A percentile compares a stretch with the other conserved stretches of the same genome.
Evolutionary conservation across 2,113 vertebrate species (phyloP).

Genomic region (Odontesthes bonariensis): DNA sequence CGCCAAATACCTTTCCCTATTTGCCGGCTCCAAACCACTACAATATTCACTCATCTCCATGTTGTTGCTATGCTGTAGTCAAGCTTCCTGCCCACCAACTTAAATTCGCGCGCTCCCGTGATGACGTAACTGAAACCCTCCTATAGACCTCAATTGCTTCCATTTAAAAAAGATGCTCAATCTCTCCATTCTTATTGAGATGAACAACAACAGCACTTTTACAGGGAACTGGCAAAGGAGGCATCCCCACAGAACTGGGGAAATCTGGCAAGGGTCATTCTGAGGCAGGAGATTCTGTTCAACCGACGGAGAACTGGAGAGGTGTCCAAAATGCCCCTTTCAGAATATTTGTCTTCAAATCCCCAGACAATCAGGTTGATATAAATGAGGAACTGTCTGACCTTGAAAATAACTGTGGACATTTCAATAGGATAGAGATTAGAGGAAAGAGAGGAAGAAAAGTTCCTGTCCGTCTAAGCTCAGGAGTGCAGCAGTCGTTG

Average conservation of each 20-base stretch:
- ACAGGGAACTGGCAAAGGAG: conserved; percentile 3
- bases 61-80: too few relatives aligned
- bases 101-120: too few relatives aligned
- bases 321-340: conserved; percentile 44
- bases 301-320: conserved; percentile 46
- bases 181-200: conserved; percentile 36
- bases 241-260: conserved; percentile 5
- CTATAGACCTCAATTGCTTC: conserved; percentile 39
- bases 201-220: neutral
- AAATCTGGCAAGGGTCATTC: conserved; percentile 45
- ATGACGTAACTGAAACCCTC: too few relatives aligned
- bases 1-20: too few relatives aligned
- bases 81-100: too few relatives aligned
- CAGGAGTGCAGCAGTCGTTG: conserved; percentile 41
- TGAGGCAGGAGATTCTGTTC: conserved; percentile 59
- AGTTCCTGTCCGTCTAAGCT: conserved; percentile 45
- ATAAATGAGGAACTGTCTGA: neutral
- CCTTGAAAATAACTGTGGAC: conserved; percentile 39
- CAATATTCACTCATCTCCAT: too few relatives aligned
- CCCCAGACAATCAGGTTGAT: neutral
- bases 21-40: too few relatives aligned
- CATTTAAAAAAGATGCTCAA: conserved; percentile 51
- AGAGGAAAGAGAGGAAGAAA: conserved; percentile 39
- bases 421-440: conserved; percentile 53
- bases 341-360: conserved; percentile 22